phyloP scores from a whole-genome alignment of 2,888 invertebrate species.

The Andrena bicolor region DNA sequence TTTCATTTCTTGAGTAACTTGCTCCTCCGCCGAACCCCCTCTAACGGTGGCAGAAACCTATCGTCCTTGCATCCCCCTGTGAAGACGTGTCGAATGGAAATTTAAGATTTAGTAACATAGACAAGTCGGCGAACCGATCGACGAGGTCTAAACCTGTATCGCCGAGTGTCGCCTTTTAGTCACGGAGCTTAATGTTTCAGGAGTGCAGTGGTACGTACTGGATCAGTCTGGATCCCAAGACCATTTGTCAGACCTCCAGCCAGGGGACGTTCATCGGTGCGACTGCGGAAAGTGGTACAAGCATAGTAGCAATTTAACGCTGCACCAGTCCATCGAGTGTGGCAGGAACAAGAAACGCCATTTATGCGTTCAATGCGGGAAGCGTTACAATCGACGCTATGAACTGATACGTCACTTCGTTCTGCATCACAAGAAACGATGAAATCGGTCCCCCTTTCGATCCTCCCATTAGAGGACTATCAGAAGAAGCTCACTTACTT shows the following conservation, averaged over 20 bases:
- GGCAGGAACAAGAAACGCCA: constrained; percentile 68
- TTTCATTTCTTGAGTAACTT: too few relatives aligned
- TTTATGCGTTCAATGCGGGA: constrained; percentile 75
- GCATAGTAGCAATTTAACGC: constrained; percentile 67
- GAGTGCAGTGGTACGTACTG: constrained; percentile 1
- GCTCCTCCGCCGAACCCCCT: too few relatives aligned
- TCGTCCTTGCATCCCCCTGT: too few relatives aligned
- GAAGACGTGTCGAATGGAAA: too few relatives aligned
- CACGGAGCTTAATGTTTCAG: constrained; percentile 32
- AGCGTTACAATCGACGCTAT: constrained; percentile 77
- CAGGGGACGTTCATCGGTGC: constrained; percentile 50
- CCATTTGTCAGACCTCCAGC: background rate
- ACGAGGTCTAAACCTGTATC: too few relatives aligned
- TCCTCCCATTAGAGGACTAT: background rate
- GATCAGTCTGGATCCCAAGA: background rate
- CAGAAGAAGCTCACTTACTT: too few relatives aligned
- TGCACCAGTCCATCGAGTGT: constrained; percentile 72
- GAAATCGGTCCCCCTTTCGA: background rate
- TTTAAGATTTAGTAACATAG: too few relatives aligned
- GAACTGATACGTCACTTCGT: constrained; percentile 61
- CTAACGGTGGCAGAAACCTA: too few relatives aligned
- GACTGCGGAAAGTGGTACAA: constrained; percentile 72
- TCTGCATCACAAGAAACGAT: background rate
- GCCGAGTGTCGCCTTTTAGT: background rate
- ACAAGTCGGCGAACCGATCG: too few relatives aligned